These are phyloP conservation scores for Pteromalus puparum DNA, from an alignment of 1,140 invertebrate genomes.

Conservation along the genomic window DNA sequence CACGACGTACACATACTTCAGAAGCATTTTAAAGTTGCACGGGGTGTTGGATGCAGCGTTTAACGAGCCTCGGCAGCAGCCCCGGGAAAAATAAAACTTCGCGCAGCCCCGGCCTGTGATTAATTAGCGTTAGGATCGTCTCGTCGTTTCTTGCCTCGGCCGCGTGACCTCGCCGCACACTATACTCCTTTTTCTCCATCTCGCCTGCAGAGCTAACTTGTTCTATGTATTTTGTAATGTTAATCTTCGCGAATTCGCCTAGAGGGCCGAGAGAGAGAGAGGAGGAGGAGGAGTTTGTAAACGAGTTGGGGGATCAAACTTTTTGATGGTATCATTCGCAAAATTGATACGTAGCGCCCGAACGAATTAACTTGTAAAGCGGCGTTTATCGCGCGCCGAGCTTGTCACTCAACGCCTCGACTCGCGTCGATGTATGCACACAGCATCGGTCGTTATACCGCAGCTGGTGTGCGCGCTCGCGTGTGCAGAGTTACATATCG, in stretches of 20 bases:
- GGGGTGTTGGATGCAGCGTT: conserved; percentile 28
- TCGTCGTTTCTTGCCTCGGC: not conserved
- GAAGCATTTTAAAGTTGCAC: conserved; percentile 44
- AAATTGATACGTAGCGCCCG: not conserved
- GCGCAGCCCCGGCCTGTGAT: conserved; percentile 9
- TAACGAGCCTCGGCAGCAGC: conserved; percentile 40
- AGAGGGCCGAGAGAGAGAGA: not conserved
- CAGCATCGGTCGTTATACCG: no score
- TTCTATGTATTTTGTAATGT: conserved; percentile 37
- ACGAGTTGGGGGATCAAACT: not conserved
- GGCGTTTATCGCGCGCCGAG: conserved; percentile 12
- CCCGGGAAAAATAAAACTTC: conserved; percentile 23
- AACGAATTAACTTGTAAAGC: conserved; percentile 24
- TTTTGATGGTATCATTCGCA: not conserved
- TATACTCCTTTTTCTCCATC: not conserved
- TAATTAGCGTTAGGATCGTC: conserved; percentile 42
- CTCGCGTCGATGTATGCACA: no score
- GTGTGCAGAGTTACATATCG: no score
- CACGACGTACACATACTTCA: not conserved
- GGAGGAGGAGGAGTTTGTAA: not conserved
- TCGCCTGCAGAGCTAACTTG: conserved; percentile 7
- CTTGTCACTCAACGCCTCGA: not conserved
- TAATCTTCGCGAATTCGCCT: conserved; percentile 34
- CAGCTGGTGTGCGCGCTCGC: no score
- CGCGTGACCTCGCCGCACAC: no score